Evolutionary conservation across 2,888 invertebrate genomes (phyloP).

Genomic region (Neria commutata): DNA sequence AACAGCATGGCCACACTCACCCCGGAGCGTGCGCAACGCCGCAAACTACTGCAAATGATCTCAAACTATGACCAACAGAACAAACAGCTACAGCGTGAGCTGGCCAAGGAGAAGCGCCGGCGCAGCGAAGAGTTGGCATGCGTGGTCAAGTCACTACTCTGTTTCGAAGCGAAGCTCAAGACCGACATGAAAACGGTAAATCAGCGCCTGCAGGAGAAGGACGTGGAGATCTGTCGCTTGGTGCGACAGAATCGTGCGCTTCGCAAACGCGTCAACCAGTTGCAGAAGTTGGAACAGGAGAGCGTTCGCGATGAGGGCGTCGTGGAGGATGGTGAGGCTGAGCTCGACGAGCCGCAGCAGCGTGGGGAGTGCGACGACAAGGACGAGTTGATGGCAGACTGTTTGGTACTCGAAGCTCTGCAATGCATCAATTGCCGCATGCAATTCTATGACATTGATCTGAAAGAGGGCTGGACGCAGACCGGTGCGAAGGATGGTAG

Average conservation of each 20-base stretch:
- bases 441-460: slow-evolving; percentile 59
- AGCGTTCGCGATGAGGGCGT: slow-evolving; percentile 44
- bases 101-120: slow-evolving; percentile 58
- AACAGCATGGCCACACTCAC: slow-evolving; percentile 9
- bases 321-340: slow-evolving; percentile 36
- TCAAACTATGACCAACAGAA: slow-evolving; percentile 58
- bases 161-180: slow-evolving; percentile 60
- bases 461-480: slow-evolving; percentile 54
- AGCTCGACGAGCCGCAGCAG: slow-evolving; percentile 29
- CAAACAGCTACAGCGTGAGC: slow-evolving; percentile 54
- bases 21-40: slow-evolving; percentile 48
- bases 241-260: slow-evolving; percentile 53
- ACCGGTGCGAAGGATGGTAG: slow-evolving; percentile 45
- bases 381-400: slow-evolving; percentile 36
- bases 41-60: slow-evolving; percentile 55
- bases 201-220: slow-evolving; percentile 56
- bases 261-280: slow-evolving; percentile 44
- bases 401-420: slow-evolving; percentile 55
- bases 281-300: slow-evolving; percentile 34
- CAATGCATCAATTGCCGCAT: slow-evolving; percentile 60
- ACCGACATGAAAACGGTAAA: slow-evolving; percentile 60
- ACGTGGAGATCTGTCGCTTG: slow-evolving; percentile 56
- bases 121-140: slow-evolving; percentile 58
- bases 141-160: slow-evolving; percentile 59
- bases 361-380: slow-evolving; percentile 10